phyloP scores from a whole-genome alignment of 2,888 invertebrate genomes.

The Thysanoteuthis rhombus region DNA sequence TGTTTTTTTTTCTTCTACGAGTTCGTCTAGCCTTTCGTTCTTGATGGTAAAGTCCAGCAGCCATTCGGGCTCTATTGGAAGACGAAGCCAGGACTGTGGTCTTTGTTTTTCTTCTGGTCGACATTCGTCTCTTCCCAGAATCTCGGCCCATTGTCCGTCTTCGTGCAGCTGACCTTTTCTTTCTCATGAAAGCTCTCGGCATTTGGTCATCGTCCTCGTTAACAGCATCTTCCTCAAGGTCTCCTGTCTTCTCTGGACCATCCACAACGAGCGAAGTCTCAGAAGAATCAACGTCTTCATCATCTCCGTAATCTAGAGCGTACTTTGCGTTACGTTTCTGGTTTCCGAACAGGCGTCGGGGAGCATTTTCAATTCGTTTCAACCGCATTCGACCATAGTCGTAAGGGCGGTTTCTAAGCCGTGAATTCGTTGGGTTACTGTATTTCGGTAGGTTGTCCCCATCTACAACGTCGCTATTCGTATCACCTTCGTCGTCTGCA shows the following conservation, averaged over 20 bases:
- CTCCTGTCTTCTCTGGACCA: not conserved
- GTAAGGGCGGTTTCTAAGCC: not conserved
- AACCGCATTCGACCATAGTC: constrained; percentile 14
- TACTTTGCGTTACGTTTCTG: not conserved
- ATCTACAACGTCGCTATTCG: not conserved
- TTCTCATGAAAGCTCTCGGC: not conserved
- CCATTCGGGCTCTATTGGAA: not conserved
- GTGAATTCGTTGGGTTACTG: not conserved
- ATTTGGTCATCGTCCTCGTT: not conserved
- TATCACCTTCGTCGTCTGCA: not conserved
- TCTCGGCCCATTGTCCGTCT: not conserved
- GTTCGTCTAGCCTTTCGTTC: not conserved
- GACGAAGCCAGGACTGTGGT: not conserved
- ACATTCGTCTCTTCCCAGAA: not conserved
- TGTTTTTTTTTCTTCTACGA: not conserved
- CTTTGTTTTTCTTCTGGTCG: not conserved
- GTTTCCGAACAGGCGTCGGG: not conserved
- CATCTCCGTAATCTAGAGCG: not conserved
- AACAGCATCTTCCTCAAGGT: not conserved
- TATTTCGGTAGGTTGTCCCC: not conserved
- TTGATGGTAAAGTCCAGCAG: not conserved
- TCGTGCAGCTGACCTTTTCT: not conserved
- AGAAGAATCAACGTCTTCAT: not conserved
- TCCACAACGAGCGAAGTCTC: not conserved
- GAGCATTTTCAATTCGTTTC: not conserved